Conservation (phyloP, 2,113 vertebrate species). For the Chaetura pelagica region DNA sequence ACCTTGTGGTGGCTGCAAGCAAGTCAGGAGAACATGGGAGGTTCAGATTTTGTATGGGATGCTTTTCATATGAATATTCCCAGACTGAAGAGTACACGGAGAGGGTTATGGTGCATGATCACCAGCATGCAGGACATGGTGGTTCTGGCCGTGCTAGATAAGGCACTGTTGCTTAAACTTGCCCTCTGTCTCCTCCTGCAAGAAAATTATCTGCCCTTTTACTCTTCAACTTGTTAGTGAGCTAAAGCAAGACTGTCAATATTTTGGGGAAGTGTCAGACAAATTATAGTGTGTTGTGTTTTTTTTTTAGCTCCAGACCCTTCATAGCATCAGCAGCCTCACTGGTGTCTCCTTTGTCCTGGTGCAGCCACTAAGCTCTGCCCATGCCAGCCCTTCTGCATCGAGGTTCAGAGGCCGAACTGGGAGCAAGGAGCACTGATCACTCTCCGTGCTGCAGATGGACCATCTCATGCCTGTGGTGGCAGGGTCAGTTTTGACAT, state of each 20-base stretch:
- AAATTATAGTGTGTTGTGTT: accelerated
- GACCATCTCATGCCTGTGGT: not conserved
- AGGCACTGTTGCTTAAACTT: not conserved
- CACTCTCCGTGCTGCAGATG: not conserved
- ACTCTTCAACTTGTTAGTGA: not conserved
- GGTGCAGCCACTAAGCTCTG: not conserved
- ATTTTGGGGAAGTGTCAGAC: not conserved
- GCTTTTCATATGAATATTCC: not conserved
- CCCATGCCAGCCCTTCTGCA: accelerated
- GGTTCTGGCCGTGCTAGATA: not conserved
- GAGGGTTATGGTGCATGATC: accelerated
- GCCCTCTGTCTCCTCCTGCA: not conserved
- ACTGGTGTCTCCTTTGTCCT: not conserved
- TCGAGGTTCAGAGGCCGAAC: not conserved
- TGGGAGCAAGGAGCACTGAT: not conserved
- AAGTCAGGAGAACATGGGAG: not conserved
- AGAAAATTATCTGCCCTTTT: not conserved
- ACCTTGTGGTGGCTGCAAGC: not conserved
- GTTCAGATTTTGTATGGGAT: not conserved
- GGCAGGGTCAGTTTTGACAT: not conserved
- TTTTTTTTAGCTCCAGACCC: not conserved
- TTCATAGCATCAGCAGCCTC: not conserved
- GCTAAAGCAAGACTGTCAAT: not conserved
- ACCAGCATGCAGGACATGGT: not conserved
- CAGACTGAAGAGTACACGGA: not conserved